phyloP scores from a whole-genome alignment of 2,113 vertebrate species.

The Neoarius graeffei region DNA sequence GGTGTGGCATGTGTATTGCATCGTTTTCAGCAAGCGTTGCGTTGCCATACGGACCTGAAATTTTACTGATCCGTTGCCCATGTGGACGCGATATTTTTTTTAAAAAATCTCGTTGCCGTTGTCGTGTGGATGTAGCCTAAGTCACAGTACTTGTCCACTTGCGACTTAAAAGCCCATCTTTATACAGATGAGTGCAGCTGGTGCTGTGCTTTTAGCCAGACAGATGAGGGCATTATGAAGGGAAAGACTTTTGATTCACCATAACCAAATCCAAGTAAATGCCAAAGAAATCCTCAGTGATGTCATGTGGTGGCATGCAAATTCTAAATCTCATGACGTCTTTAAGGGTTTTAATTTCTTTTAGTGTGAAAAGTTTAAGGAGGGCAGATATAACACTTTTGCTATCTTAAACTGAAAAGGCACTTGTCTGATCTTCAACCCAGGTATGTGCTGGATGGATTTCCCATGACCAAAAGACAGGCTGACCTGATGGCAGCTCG shows the following conservation, averaged over 20 bases:
- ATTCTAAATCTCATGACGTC: background rate
- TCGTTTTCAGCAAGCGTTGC: no score
- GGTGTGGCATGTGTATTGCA: no score
- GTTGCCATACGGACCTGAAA: no score
- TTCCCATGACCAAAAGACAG: conserved; percentile 82
- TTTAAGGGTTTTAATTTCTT: background rate
- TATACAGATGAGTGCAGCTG: background rate
- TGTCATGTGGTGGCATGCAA: background rate
- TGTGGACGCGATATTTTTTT: no score
- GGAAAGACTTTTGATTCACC: background rate
- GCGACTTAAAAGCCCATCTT: background rate
- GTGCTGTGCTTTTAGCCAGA: background rate
- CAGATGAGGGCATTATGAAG: background rate
- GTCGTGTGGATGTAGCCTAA: no score
- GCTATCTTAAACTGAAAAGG: background rate
- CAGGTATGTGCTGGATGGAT: conserved; percentile 91
- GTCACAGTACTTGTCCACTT: background rate
- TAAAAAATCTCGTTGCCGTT: no score
- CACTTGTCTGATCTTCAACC: conserved; percentile 25
- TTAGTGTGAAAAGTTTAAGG: background rate
- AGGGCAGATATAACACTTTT: background rate
- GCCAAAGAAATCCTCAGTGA: background rate
- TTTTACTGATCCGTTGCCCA: no score
- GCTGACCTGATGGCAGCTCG: conserved; percentile 75
- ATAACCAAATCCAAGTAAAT: background rate